Conservation (phyloP, 2,113 vertebrate genomes). For the Psilopogon haemacephalus region DNA sequence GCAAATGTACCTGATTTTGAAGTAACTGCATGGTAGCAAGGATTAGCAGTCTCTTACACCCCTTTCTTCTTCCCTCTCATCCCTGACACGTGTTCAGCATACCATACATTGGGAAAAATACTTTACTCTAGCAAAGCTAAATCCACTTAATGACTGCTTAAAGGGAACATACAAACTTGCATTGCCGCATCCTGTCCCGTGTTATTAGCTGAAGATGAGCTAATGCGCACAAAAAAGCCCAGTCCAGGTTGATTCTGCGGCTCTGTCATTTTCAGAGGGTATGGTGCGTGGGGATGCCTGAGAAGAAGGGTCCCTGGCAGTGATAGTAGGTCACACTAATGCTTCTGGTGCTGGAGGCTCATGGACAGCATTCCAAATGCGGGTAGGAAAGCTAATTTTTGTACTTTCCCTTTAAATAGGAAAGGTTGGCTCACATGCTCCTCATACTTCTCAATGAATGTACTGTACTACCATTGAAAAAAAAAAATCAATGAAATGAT, state of each 20-base stretch:
- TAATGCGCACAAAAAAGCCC: constrained; percentile 45
- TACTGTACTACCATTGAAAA: constrained; percentile 96
- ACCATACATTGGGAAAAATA: constrained; percentile 61
- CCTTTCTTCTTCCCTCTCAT: constrained; percentile 69
- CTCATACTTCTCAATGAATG: constrained; percentile 97
- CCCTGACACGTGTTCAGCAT: constrained; percentile 68
- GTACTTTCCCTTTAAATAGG: constrained; percentile 80
- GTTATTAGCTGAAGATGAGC: constrained; percentile 41
- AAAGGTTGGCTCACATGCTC: constrained; percentile 85
- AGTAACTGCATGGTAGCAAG: constrained; percentile 87
- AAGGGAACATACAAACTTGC: constrained; percentile 77
- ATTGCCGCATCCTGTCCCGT: not conserved
- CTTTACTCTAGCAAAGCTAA: constrained; percentile 20
- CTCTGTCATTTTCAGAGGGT: not conserved
- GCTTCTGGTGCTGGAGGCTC: constrained; percentile 23
- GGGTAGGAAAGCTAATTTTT: constrained; percentile 59
- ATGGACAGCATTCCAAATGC: constrained; percentile 46
- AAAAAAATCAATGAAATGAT: constrained; percentile 91
- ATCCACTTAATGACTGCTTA: constrained; percentile 82
- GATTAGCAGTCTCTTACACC: constrained; percentile 75
- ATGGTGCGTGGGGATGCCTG: not conserved
- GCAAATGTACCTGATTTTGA: constrained; percentile 63
- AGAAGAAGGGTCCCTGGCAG: not conserved
- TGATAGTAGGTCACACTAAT: not conserved
- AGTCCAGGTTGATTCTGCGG: constrained; percentile 10